Conservation (phyloP, 2,797 vertebrate species). For the Epinephelus malabaricus region DNA sequence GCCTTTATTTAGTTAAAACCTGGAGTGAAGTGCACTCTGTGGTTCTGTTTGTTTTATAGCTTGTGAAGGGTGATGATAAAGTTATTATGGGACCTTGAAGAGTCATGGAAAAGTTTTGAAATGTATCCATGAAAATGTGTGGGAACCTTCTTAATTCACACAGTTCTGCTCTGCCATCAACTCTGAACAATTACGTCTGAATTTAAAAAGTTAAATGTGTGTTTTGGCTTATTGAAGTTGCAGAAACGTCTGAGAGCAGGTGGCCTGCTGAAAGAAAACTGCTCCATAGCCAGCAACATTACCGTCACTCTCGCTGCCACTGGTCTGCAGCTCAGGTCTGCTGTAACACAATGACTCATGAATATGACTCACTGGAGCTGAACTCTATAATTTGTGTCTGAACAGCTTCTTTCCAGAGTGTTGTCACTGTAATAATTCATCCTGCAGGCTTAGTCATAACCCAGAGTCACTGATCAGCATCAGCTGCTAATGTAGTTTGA, state of each 20-base stretch:
- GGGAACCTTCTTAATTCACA: background rate
- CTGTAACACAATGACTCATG: constrained; percentile 32
- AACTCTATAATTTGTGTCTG: constrained; percentile 14
- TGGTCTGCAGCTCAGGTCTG: constrained; percentile 3
- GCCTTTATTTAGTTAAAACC: too few species aligned
- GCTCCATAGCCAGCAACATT: background rate
- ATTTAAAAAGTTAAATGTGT: background rate
- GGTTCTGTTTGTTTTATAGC: too few species aligned
- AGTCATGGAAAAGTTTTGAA: too few species aligned
- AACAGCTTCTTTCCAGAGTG: constrained; percentile 3
- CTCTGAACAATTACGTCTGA: background rate
- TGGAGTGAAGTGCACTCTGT: too few species aligned
- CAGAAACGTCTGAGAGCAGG: constrained; percentile 2
- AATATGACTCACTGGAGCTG: constrained; percentile 41
- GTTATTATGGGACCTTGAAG: too few species aligned
- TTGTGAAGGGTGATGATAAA: too few species aligned
- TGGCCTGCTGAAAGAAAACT: background rate
- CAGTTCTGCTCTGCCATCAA: background rate
- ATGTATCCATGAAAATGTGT: too few species aligned
- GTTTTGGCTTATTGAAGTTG: background rate
- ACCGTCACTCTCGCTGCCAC: background rate
- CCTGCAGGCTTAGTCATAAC: constrained; percentile 21
- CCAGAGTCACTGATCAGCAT: constrained; percentile 18
- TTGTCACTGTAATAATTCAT: background rate
- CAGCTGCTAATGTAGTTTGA: background rate